Base-by-base conservation (phyloP, 92 coral and sea anemone genomes). In the Porites cylindrica region DNA sequence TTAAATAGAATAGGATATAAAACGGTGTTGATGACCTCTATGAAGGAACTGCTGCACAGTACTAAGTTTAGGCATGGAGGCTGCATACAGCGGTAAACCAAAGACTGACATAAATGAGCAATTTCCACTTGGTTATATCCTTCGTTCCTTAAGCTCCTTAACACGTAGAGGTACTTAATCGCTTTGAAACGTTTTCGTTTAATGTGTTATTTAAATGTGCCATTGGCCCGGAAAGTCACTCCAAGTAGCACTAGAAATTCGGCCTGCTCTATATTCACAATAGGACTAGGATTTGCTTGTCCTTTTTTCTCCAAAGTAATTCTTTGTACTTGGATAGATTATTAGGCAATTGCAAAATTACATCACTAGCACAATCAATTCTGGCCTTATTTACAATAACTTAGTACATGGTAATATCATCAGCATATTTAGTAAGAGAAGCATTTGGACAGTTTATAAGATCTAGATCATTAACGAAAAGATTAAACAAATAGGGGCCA, bases 191-290 rank as follows among this genome's bases (percentile, higher is more conserved):
- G 4, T 29, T 2, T 29, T 29, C 32, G 32, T 29, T 29, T 29
- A 29, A 29, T 29, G 32, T 29, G 32, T 29, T 29, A 3, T 29
- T 29, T 29, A 29, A 29, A 29, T 29, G 4, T 29, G 32, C 32
- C 32, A 29, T 29, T 29, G 32, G 4, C 32, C 32, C 3, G 32
- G 32, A 29, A 29, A 29, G 32, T 29, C 32, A 29, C 32, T 29
- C 32, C 32, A 29, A 29, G 32, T 29, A 29, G 32, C 32, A 29
- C 32, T 29, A 29, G 32, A 56, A 24, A 77, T 77, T 77, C 81
- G 38, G 56, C 69, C 69, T 77, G 81, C 81, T 77, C 81, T 77
- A 77, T 77, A 77, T 77, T 77, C 54, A 65, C 51, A 77, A 77
- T 62, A 20, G 47, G 81, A 77, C 66, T 29, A 29, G 32, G 32